A percentile compares a stretch with the other conserved stretches of the same genome.
These are phyloP conservation scores for Nemoura dubitans DNA, from an alignment of 2,888 invertebrate species.

Conservation along the genomic window DNA sequence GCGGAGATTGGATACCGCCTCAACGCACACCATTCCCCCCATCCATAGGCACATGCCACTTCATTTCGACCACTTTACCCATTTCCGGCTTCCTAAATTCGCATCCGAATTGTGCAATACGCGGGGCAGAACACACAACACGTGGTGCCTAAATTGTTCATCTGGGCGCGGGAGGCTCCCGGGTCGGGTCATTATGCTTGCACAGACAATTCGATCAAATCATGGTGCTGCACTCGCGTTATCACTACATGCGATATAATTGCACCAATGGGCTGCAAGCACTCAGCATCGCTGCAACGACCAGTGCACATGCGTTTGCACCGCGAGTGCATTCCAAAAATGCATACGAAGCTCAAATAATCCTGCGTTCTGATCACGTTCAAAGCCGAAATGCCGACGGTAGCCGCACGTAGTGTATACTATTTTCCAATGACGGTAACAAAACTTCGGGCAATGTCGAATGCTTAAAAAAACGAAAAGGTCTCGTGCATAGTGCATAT, in stretches of 20 bases:
- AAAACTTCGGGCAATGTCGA: neutral
- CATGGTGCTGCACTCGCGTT: neutral
- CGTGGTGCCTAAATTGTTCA: neutral
- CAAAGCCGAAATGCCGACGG: neutral
- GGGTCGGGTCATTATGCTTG: neutral
- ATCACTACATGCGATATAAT: neutral
- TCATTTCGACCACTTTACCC: neutral
- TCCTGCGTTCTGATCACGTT: neutral
- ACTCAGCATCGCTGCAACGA: neutral
- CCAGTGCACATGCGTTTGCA: neutral
- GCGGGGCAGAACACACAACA: no score
- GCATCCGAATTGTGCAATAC: neutral
- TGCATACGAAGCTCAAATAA: neutral
- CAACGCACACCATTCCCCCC: neutral
- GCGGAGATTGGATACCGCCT: no score
- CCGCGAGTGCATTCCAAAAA: neutral
- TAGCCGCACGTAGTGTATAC: no score
- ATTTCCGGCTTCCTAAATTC: neutral
- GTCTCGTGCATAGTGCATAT: no score
- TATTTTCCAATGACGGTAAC: neutral
- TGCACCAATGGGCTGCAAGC: neutral
- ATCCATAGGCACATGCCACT: neutral
- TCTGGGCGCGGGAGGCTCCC: neutral
- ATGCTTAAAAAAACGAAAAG: neutral
- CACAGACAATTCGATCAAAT: neutral